These are phyloP conservation scores for Conus ventricosus DNA, from an alignment of 1,140 invertebrate species.

Conservation along the genomic window DNA sequence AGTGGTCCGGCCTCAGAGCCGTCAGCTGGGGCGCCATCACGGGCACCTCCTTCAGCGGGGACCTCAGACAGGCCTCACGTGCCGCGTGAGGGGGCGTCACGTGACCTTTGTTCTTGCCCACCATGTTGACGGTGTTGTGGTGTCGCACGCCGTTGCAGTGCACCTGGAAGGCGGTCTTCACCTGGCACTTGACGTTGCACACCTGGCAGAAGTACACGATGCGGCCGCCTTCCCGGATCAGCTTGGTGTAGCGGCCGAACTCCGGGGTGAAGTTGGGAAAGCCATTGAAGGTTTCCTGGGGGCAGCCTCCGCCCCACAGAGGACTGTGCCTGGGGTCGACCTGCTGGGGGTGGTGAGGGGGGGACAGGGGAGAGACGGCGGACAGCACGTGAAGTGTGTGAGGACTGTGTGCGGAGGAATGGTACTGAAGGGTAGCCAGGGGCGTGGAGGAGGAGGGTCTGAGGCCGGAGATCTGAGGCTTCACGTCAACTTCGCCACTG, in stretches of 20 bases:
- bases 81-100: background rate
- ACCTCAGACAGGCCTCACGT: background rate
- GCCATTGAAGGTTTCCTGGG: background rate
- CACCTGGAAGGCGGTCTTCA: slow-evolving; percentile 59
- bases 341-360: background rate
- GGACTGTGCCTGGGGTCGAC: slow-evolving; percentile 27
- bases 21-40: background rate
- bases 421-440: background rate
- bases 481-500: background rate
- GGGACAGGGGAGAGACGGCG: background rate
- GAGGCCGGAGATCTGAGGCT: background rate
- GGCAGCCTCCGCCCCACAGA: background rate
- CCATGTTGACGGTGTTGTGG: slow-evolving; percentile 50
- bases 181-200: slow-evolving; percentile 67
- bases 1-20: background rate
- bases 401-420: background rate
- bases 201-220: slow-evolving; percentile 69
- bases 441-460: background rate
- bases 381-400: background rate
- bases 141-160: slow-evolving; percentile 60
- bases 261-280: slow-evolving; percentile 59
- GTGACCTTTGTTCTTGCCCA: slow-evolving; percentile 28
- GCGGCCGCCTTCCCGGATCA: slow-evolving; percentile 65
- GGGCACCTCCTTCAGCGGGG: background rate
- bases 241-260: slow-evolving; percentile 67